Base-by-base conservation (phyloP, 2,113 vertebrate species). In the Plecturocebus donacophilus region DNA sequence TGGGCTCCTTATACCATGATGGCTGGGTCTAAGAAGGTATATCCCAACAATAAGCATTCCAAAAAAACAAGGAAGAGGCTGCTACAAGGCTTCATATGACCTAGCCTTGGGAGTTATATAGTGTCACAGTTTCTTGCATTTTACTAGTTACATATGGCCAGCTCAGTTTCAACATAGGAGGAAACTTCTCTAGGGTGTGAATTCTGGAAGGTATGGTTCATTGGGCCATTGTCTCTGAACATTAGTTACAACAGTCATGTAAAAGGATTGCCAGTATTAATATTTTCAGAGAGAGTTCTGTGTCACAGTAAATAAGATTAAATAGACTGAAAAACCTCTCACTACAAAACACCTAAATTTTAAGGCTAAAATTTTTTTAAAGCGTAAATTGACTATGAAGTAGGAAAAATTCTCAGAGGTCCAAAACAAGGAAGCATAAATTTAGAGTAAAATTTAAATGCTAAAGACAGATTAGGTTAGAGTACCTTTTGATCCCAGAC, bases 371-470 rank as follows among this genome's bases (percentile, higher is more conserved):
- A 52, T 52, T 52, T 52, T 52, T 52, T 52, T 16, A 52, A 52
- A 52, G 49, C 4, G 14, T 52, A 52, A 82, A 93, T 40, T 86
- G 54, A 0, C 56, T 30, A 21, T 47, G 56, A 89, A 58, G 11
- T 80, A 87, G 75, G 64, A 70, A 9, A 91, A 95, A 81, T 86
- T 94, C n/a, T 81, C 54, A 87, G 40, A 87, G 30, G 52, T 32
- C 19, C 38, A 58, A 94, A 85, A 52, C 23, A 88, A 52, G 35
- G 95, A 83, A 49, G n/a, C 20, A 82, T 83, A 42, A 90, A 56
- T 87, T n/a, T 42, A 90, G 35, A 83, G 32, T 75, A 70, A 66
- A 79, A 81, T 45, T 40, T n/a, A 95, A 84, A 30, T 61, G 11
- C 40, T 94, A 70, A 87, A 95, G 20, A 21, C 2, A 68, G 38